These are phyloP conservation scores for Cryptus viduatorius DNA, from an alignment of 2,888 invertebrate genomes.

Conservation along the genomic window DNA sequence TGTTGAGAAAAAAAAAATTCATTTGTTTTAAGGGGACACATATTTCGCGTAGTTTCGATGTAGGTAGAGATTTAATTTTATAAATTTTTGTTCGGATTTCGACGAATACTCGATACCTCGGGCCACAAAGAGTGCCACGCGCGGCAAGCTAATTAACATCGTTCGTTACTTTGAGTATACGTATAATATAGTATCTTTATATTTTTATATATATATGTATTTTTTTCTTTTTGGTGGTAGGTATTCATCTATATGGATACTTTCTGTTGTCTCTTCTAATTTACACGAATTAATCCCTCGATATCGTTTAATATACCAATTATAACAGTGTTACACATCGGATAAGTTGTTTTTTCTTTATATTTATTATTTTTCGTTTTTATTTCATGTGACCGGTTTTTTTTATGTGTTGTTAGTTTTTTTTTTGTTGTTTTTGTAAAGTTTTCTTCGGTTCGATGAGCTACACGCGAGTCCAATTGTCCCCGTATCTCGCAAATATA, in stretches of 20 bases:
- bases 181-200: constrained; percentile 69
- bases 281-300: constrained; percentile 80
- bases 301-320: constrained; percentile 75
- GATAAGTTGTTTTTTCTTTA: constrained; percentile 68
- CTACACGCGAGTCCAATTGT: constrained; percentile 32
- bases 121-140: constrained; percentile 66
- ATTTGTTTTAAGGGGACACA: background rate
- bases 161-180: constrained; percentile 69
- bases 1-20: background rate
- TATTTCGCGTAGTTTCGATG: constrained; percentile 9
- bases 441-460: constrained; percentile 11
- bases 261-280: constrained; percentile 83
- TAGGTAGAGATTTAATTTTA: background rate
- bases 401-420: constrained; percentile 31
- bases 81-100: constrained; percentile 11
- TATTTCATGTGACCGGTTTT: constrained; percentile 31
- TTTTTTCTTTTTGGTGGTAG: constrained; percentile 74
- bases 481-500: constrained; percentile 48
- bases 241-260: constrained; percentile 82
- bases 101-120: constrained; percentile 43
- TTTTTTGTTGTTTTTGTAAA: constrained; percentile 14
- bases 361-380: constrained; percentile 42
- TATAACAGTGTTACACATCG: constrained; percentile 78
- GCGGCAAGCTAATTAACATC: constrained; percentile 71
- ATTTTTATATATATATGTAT: constrained; percentile 61